phyloP scores from a whole-genome alignment of 2,113 vertebrate genomes.

The Vidua macroura region DNA sequence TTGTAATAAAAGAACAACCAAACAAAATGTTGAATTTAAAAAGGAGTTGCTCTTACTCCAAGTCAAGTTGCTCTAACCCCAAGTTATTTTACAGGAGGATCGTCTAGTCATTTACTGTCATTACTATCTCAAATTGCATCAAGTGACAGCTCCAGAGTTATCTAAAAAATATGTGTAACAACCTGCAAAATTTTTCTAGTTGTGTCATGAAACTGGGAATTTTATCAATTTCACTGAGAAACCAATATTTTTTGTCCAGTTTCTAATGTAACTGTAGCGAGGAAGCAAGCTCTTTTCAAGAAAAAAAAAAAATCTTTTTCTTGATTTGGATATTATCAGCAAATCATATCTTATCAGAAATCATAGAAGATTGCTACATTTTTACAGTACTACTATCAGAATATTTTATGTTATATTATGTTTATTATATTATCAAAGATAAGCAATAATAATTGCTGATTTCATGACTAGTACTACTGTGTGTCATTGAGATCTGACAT shows the following conservation, averaged over 20 bases:
- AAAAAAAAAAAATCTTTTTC: background rate
- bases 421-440: background rate
- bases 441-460: background rate
- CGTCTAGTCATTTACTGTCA: background rate
- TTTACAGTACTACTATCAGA: background rate
- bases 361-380: background rate
- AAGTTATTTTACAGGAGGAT: background rate
- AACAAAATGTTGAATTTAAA: background rate
- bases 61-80: background rate
- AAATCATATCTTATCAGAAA: background rate
- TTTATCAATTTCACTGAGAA: background rate
- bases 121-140: background rate
- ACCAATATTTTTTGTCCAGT: background rate
- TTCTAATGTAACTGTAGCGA: background rate
- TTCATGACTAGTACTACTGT: background rate
- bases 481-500: background rate
- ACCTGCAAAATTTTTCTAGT: background rate
- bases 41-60: background rate
- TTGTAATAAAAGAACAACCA: background rate
- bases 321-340: background rate
- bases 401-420: background rate
- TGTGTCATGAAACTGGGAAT: background rate
- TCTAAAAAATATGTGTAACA: background rate
- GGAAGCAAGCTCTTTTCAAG: background rate
- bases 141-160: background rate